Evolutionary conservation across 2,888 invertebrate species (phyloP), one percentile per base, ranked within the genome.

Genomic region (Lasioglossum figueresi): DNA sequence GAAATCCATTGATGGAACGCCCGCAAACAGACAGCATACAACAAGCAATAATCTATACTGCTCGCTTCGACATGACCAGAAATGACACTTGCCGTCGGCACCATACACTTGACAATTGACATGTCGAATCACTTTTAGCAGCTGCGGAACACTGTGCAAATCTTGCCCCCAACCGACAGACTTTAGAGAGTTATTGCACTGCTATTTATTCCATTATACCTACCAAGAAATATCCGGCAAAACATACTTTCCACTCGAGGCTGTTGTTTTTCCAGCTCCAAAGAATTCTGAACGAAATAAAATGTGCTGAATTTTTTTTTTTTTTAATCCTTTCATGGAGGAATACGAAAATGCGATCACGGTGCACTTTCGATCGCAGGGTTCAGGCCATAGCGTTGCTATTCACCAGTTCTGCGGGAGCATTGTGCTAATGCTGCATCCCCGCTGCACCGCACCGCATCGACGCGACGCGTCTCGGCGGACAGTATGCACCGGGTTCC

Each of bases 1-100:
- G 85, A 80, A 79, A 88, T 81, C 80, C 72, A 87, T 85, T 63
- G 84, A 86, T 79, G 76, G 76, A 48, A 79, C 70, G 81, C 71
- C 68, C 85, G 68, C 77, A 85, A 86, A 85, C 72, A 71, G 80
- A 45, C 73, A 66, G 76, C 37, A 37, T 34, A 37, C 68, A 68
- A 23, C 68, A 68, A 68, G 68, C 76, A 52, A 68, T 86, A 82
- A 85, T 87, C 85, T 71, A 70, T 56, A 76, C 37, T 79, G 76
- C 76, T 82, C 74, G 82, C 82, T 75, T 75, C 34, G 34, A 56
- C 63, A 66, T 71, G 71, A 56, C 40, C 66, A 82, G 63, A 63
- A 85, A 82, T 71, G 82, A 82, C 74, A 79, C 82, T 82, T 74
- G 73, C 52, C 73, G 68, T 43, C 40, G 68, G 31, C 27, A 56